A percentile compares a stretch with the other conserved stretches of the same genome.
Evolutionary conservation across 2,113 vertebrate genomes (phyloP).

Genomic region (Lagopus leucura): DNA sequence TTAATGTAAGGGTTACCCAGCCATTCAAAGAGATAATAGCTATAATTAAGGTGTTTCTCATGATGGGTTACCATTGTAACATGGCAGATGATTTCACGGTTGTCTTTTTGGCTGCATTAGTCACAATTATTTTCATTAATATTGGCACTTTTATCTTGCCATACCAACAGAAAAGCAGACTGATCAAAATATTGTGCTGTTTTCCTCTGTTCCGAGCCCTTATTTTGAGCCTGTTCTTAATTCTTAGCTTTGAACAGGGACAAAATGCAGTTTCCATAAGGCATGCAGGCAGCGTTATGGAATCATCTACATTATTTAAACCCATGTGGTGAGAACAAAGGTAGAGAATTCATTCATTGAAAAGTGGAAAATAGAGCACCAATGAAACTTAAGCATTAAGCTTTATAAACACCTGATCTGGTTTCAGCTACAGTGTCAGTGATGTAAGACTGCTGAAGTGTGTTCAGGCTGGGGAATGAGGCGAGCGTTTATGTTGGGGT

Average conservation of each 20-base stretch:
- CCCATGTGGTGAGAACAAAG: not conserved
- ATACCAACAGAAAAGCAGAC: not conserved
- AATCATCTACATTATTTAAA: not conserved
- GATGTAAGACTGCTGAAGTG: not conserved
- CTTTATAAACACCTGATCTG: not conserved
- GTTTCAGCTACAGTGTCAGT: not conserved
- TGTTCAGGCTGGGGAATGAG: not conserved
- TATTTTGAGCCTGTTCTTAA: not conserved
- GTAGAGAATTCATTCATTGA: not conserved
- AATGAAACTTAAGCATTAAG: not conserved
- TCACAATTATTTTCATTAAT: constrained; percentile 61
- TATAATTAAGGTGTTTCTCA: constrained; percentile 52
- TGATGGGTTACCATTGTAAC: constrained; percentile 12
- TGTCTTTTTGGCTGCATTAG: constrained; percentile 26
- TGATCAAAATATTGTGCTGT: constrained; percentile 54
- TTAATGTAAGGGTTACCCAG: constrained; percentile 51
- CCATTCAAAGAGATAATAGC: constrained; percentile 61
- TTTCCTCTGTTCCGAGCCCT: not conserved
- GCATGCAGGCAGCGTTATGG: not conserved
- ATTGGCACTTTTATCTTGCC: constrained; percentile 42
- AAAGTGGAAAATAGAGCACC: not conserved
- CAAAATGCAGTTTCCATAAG: not conserved
- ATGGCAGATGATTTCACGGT: constrained; percentile 21
- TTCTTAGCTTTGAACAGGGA: not conserved
- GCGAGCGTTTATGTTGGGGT: rapidly evolving